A percentile compares a stretch with the other conserved stretches of the same genome.
These are phyloP conservation scores for Chloroceryle aenea DNA, from an alignment of 2,113 vertebrate species.

Conservation along the genomic window DNA sequence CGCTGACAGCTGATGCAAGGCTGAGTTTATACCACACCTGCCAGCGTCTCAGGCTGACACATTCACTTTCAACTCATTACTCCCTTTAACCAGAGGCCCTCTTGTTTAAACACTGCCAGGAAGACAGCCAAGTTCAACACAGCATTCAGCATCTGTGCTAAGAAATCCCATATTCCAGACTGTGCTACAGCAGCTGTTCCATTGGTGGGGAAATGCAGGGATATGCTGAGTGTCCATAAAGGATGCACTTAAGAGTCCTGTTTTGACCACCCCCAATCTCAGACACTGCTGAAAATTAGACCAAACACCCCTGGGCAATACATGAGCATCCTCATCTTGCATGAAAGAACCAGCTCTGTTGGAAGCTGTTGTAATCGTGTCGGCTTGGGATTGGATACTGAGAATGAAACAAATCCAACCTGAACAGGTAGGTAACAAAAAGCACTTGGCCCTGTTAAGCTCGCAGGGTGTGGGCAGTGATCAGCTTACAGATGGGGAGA, in stretches of 20 bases:
- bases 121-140: background rate
- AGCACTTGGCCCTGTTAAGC: background rate
- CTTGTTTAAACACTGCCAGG: background rate
- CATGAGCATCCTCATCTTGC: background rate
- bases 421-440: background rate
- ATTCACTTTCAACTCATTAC: background rate
- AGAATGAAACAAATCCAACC: background rate
- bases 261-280: background rate
- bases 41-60: background rate
- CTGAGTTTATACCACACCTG: background rate
- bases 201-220: background rate
- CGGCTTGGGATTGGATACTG: background rate
- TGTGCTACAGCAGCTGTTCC: background rate
- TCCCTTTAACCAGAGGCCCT: background rate
- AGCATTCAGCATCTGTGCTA: background rate
- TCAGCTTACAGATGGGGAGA: background rate
- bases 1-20: background rate
- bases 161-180: background rate
- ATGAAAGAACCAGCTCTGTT: background rate
- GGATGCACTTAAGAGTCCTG: background rate
- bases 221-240: fast-evolving
- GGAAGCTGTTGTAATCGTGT: background rate
- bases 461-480: background rate
- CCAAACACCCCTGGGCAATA: background rate
- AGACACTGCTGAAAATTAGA: background rate